A percentile compares a stretch with the other conserved stretches of the same genome.
Conservation (phyloP, 2,888 invertebrate species). For the Clanis bilineata region DNA sequence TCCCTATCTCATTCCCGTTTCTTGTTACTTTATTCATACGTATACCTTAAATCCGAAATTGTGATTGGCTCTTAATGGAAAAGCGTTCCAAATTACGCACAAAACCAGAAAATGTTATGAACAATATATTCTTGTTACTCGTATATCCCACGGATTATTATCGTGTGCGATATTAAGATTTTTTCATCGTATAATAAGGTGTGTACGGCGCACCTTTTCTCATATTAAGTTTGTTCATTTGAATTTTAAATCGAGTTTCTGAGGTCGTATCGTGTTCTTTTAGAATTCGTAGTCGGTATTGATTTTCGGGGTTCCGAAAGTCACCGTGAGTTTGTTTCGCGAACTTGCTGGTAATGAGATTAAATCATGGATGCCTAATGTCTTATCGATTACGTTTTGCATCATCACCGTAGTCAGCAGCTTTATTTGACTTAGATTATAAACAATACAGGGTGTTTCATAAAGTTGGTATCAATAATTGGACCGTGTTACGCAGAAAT, state of each 20-base stretch:
- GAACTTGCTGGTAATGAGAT: slow-evolving; percentile 2
- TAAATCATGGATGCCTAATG: slow-evolving; percentile 7
- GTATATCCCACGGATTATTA: slow-evolving; percentile 34
- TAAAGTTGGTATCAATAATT: too few relatives aligned
- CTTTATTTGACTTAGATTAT: background rate
- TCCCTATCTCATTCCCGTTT: background rate
- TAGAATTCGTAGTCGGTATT: slow-evolving; percentile 9
- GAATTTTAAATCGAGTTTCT: slow-evolving; percentile 28
- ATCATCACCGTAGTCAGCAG: background rate
- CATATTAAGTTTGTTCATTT: slow-evolving; percentile 23
- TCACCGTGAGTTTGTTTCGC: background rate
- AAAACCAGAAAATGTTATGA: background rate
- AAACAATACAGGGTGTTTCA: too few relatives aligned
- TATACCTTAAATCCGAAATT: background rate
- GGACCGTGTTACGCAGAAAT: too few relatives aligned
- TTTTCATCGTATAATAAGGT: slow-evolving; percentile 17
- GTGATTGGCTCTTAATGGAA: slow-evolving; percentile 8
- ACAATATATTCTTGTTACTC: slow-evolving; percentile 21
- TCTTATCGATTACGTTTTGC: background rate
- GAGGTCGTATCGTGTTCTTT: slow-evolving; percentile 16
- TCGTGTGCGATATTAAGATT: slow-evolving; percentile 26
- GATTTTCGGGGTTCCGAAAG: background rate
- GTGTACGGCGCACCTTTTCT: slow-evolving; percentile 21
- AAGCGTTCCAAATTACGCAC: slow-evolving; percentile 6
- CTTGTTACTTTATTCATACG: background rate